A percentile compares a stretch with the other conserved stretches of the same genome.
phyloP scores from a whole-genome alignment of 2,113 vertebrate species.

The Eonycteris spelaea region DNA sequence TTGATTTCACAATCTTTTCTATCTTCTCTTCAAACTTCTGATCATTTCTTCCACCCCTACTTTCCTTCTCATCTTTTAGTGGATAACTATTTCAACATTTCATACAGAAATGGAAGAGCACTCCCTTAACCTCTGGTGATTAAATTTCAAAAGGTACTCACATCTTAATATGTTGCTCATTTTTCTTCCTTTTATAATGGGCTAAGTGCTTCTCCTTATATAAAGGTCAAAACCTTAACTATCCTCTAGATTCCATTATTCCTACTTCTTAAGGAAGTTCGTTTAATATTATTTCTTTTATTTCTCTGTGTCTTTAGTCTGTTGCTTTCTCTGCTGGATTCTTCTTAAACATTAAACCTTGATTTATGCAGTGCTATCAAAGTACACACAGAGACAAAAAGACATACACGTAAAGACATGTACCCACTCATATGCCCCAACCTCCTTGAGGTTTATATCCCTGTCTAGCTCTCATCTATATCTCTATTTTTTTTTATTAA shows the following conservation, averaged over 20 bases:
- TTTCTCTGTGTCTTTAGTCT: neutral
- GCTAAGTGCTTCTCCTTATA: neutral
- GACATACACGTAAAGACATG: neutral
- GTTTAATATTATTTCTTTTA: constrained; percentile 1
- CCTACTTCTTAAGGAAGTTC: neutral
- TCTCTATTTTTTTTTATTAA: neutral
- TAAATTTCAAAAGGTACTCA: constrained; percentile 26
- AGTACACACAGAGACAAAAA: neutral
- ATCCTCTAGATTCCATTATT: neutral
- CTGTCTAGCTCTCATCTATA: neutral
- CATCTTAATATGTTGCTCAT: neutral
- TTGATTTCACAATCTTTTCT: neutral
- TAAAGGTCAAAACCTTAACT: neutral
- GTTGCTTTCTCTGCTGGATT: neutral
- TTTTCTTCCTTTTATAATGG: neutral
- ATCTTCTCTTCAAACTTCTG: neutral
- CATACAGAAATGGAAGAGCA: neutral
- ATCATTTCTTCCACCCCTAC: neutral
- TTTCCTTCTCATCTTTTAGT: neutral
- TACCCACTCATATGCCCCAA: neutral
- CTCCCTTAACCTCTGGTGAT: neutral
- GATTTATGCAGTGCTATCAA: neutral
- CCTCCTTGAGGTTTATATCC: neutral
- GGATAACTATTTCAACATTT: neutral
- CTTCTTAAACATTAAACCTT: neutral